Conservation (phyloP, 2,113 vertebrate species). For the Laticauda colubrina region DNA sequence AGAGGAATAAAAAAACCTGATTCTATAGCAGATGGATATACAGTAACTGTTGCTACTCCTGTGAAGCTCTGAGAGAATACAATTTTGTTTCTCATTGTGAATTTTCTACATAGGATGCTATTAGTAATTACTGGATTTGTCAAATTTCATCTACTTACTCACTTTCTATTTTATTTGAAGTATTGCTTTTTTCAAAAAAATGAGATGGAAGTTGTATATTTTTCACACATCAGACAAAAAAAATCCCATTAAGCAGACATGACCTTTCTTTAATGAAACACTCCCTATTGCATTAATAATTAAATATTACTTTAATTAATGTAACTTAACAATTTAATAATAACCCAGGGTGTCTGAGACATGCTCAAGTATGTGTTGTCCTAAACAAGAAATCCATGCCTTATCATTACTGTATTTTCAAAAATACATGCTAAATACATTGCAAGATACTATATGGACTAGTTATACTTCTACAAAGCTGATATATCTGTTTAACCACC, state of each 20-base stretch:
- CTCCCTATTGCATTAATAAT: slow-evolving; percentile 3
- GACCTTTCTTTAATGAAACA: slow-evolving; percentile 5
- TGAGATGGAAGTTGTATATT: not conserved
- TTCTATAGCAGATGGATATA: not conserved
- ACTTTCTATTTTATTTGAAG: not conserved
- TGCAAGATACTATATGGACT: not conserved
- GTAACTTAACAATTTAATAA: not conserved
- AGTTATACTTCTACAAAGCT: not conserved
- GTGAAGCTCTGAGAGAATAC: not conserved
- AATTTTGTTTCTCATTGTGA: not conserved
- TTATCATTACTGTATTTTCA: not conserved
- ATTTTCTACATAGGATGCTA: not conserved
- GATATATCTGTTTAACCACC: slow-evolving; percentile 4
- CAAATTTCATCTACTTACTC: not conserved
- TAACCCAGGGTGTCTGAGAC: not conserved
- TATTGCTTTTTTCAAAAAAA: not conserved
- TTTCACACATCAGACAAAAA: not conserved
- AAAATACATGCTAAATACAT: not conserved
- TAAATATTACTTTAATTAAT: not conserved
- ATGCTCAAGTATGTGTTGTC: slow-evolving; percentile 15
- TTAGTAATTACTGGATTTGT: not conserved
- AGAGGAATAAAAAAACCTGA: not conserved
- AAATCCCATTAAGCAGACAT: not conserved
- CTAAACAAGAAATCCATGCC: not conserved
- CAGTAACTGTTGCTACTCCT: not conserved